Evolutionary conservation across 2,113 vertebrate species (phyloP), one percentile per base, ranked within the genome.

Genomic region (Atherinomorus stipes): DNA sequence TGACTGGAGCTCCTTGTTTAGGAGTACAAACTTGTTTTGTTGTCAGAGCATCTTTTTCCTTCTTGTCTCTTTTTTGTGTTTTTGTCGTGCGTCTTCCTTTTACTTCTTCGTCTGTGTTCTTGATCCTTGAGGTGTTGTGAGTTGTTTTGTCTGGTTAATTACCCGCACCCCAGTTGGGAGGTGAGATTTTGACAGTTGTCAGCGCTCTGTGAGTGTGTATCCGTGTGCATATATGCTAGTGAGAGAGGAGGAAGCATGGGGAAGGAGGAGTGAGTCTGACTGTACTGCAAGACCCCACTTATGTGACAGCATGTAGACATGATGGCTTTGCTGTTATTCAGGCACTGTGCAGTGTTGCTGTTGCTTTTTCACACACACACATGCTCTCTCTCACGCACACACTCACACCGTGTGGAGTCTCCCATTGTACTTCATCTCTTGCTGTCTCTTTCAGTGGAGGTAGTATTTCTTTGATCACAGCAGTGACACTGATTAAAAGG

Each of bases 1-100:
- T 94, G 92, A 95, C 94, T 93, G 94, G 94, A 92, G 94, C 92
- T 93, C 92, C 94, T 92, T 94, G 95, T 90, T 83, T 63, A 75
- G 67, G 56, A 57, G 59, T 51, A 64, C 28, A 7, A 34, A 23
- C 68, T 77, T 78, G 65, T 89, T 87, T 86, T 89, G 84, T 83
- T 84, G 86, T 86, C 74, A 26, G 12, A 49, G 63, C 28, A 38
- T 70, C 74, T 67, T 34, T 53, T 44, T 73, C 81, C 86, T 77
- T 66, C 74, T 78, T 22, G 16, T 64, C 47, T 74, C 16, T 54
- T 37, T 65, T 73, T 74, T 44, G 65, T 81, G 69, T 74, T 86
- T 79, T 71, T 83, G 87, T 72, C 73, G 65, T 70, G 71, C 23
- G 63, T 75, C 74, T 85, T 54, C 74, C 74, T 88, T 75, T 65